Evolutionary conservation across 2,888 invertebrate species (phyloP).

Genomic region (Platerodrilus igneus): DNA sequence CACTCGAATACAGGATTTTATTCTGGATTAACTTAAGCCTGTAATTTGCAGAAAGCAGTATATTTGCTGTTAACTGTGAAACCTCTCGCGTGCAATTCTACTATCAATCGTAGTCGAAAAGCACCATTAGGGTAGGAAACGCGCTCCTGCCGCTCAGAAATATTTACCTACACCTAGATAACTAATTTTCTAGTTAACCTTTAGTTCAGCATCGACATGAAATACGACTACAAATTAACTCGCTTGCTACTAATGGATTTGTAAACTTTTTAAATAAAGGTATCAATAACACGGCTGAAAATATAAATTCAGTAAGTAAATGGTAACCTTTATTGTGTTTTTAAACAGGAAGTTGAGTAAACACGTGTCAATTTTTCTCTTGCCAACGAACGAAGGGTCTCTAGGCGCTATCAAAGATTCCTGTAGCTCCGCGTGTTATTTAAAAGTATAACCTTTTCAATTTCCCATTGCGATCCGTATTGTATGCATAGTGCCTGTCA

Average conservation of each 20-base stretch:
- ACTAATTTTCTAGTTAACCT: conserved; percentile 28
- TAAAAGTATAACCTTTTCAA: conserved; percentile 45
- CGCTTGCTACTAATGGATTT: too few species aligned
- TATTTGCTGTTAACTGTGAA: conserved; percentile 25
- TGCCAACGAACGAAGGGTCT: too few species aligned
- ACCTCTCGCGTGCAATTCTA: conserved; percentile 36
- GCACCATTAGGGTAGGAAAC: conserved; percentile 36
- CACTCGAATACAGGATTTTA: conserved; percentile 18
- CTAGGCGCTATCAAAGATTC: too few species aligned
- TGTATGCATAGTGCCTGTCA: conserved; percentile 32
- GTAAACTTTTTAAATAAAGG: too few species aligned
- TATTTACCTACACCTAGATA: conserved; percentile 33
- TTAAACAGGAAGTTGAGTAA: too few species aligned
- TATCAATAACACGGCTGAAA: conserved; percentile 19
- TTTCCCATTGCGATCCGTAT: conserved; percentile 39
- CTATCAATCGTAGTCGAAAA: conserved; percentile 35
- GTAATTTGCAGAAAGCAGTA: conserved; percentile 7
- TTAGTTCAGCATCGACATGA: conserved; percentile 13
- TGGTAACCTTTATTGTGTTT: conserved; percentile 40
- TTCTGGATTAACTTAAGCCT: conserved; percentile 22
- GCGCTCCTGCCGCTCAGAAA: conserved; percentile 25
- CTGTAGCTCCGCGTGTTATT: conserved; percentile 43
- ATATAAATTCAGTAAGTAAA: conserved; percentile 40
- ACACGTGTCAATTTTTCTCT: too few species aligned
- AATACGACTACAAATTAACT: conserved; percentile 14